These are phyloP conservation scores for Alces alces DNA, from an alignment of 2,113 vertebrate species.

Conservation along the genomic window DNA sequence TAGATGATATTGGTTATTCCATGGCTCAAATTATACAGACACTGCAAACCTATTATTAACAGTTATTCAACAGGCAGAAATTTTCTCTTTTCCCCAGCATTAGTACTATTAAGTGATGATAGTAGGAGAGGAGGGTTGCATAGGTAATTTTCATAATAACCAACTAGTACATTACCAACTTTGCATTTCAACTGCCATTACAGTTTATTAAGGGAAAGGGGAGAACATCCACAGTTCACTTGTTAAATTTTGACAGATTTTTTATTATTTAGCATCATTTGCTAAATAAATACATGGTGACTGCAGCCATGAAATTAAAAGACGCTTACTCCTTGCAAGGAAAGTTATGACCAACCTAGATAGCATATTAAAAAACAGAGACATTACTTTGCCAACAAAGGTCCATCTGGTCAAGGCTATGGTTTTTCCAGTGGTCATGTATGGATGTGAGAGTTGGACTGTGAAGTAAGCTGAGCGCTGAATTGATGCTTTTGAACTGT, in stretches of 20 bases:
- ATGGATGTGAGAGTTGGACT: too few species aligned
- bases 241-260: constrained; percentile 38
- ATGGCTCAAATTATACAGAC: not conserved
- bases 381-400: too few species aligned
- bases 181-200: not conserved
- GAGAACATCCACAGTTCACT: not conserved
- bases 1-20: constrained; percentile 28
- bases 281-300: not conserved
- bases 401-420: too few species aligned
- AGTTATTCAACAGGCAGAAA: not conserved
- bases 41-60: not conserved
- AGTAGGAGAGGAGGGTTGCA: not conserved
- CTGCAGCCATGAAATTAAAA: too few species aligned
- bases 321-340: too few species aligned
- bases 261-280: constrained; percentile 15
- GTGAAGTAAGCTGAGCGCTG: too few species aligned
- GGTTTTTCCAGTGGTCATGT: too few species aligned
- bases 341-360: too few species aligned
- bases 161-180: not conserved
- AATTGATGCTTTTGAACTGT: too few species aligned
- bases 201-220: not conserved
- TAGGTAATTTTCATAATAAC: constrained; percentile 2
- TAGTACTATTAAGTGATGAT: not conserved
- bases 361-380: too few species aligned
- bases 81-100: not conserved